Conservation (phyloP, 2,113 vertebrate genomes). For the Mus spicilegus region DNA sequence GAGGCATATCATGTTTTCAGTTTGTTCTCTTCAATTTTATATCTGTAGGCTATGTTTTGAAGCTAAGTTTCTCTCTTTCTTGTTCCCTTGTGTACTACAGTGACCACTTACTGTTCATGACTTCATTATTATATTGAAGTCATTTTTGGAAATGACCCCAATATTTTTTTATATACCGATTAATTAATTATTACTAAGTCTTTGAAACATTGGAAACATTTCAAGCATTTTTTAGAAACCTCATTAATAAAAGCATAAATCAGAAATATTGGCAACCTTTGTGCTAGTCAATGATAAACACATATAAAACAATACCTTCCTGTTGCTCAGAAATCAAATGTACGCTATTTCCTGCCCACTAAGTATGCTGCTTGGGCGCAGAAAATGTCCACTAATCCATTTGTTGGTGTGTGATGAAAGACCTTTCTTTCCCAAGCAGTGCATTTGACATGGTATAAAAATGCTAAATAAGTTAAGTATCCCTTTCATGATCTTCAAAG, state of each 20-base stretch:
- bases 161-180: background rate
- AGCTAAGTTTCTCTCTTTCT: background rate
- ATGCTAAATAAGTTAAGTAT: background rate
- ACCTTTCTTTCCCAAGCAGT: background rate
- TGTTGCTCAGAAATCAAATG: background rate
- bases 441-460: background rate
- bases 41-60: background rate
- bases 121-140: background rate
- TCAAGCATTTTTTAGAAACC: background rate
- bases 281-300: background rate
- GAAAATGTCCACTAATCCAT: background rate
- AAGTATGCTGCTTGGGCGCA: fast-evolving
- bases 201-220: background rate
- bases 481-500: background rate
- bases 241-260: background rate
- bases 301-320: background rate
- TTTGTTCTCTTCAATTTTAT: background rate
- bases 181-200: background rate
- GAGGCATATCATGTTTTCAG: background rate
- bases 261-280: background rate
- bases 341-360: background rate
- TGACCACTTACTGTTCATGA: background rate
- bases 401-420: background rate
- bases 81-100: background rate
- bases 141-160: background rate